Evolutionary conservation across 2,113 vertebrate genomes (phyloP).

Genomic region (Eretmochelys imbricata): DNA sequence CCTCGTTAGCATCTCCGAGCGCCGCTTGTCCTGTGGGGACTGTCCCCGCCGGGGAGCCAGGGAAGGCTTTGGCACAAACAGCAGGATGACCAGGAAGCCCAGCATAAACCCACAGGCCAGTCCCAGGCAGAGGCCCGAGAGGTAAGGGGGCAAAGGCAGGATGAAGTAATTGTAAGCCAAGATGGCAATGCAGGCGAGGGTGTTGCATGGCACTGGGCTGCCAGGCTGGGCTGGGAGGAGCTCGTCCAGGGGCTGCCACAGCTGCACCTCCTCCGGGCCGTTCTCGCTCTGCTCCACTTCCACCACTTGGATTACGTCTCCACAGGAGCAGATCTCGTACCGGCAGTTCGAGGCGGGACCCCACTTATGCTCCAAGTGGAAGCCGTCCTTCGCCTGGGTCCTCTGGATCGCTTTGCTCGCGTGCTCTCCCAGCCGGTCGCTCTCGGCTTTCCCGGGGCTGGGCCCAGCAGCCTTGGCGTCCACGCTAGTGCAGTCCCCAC

Average conservation of each 20-base stretch:
- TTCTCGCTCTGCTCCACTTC: slow-evolving; percentile 45
- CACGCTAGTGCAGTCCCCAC: neutral
- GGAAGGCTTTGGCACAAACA: slow-evolving; percentile 67
- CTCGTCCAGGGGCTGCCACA: neutral
- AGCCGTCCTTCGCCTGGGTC: slow-evolving; percentile 24
- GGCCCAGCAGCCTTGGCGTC: neutral
- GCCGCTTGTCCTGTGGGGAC: neutral
- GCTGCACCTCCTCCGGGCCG: neutral
- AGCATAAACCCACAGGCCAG: slow-evolving; percentile 84
- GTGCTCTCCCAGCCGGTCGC: neutral
- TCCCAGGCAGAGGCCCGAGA: slow-evolving; percentile 86
- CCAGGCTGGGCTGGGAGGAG: neutral
- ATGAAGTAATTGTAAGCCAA: slow-evolving; percentile 86
- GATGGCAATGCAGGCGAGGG: slow-evolving; percentile 78
- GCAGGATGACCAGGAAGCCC: slow-evolving; percentile 83
- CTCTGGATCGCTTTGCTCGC: slow-evolving; percentile 17
- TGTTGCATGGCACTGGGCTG: slow-evolving; percentile 76
- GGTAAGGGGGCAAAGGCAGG: slow-evolving; percentile 85
- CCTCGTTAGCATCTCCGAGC: slow-evolving; percentile 1
- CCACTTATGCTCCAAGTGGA: slow-evolving; percentile 17
- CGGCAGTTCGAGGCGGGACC: slow-evolving; percentile 61
- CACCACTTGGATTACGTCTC: slow-evolving; percentile 79
- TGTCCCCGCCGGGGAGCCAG: neutral
- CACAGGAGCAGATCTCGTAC: slow-evolving; percentile 80
- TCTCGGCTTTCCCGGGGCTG: neutral